Base-by-base conservation (phyloP, 2,888 invertebrate genomes). In the Bellardia bayeri region DNA sequence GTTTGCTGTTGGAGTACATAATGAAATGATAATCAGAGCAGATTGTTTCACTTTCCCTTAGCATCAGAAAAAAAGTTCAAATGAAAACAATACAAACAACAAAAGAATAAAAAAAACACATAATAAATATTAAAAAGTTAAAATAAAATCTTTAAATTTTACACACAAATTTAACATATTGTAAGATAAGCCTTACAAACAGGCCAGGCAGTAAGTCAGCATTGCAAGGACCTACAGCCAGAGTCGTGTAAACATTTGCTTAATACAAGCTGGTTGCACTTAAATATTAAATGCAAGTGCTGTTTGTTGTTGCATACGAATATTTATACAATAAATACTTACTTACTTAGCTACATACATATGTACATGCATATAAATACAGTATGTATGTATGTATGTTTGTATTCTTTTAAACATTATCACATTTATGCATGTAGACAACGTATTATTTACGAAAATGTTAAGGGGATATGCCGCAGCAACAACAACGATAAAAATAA, bases 1-100 rank as follows among this genome's bases (percentile, higher is more conserved):
- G 49, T 74, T 74, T 84, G 79, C 69, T 80, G 74, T 63, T 80
- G n/a, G 61, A 75, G 68, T 75, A 49, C 49, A 68, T 79, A 84
- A 84, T 80, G 85, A 79, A 85, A 85, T 85, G 68, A 80, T 85
- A 80, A 74, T 72, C 54, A 37, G 37, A 23, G 9, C 54, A 80
- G 37, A 80, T 80, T 68, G 37, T 80, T 68, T 58, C 54, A 61
- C 69, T 80, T 80, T 75, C 45, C 40, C 42, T 75, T 54, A 58
- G 33, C 30, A 30, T n/a, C 8, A 56, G n/a, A 13, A 14, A n/a
- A 11, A 63, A 23, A 23, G 0, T 23, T 3, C 6, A 63, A 51
- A 37, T 33, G 14, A 30, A 14, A 68, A 45, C n/a, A 13, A 30
- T 64, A 63, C 42, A 54, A 49, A 13, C 33, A 16, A 42, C 7